phyloP scores from a whole-genome alignment of 1,140 invertebrate species.

The Drosophila chauvacae region DNA sequence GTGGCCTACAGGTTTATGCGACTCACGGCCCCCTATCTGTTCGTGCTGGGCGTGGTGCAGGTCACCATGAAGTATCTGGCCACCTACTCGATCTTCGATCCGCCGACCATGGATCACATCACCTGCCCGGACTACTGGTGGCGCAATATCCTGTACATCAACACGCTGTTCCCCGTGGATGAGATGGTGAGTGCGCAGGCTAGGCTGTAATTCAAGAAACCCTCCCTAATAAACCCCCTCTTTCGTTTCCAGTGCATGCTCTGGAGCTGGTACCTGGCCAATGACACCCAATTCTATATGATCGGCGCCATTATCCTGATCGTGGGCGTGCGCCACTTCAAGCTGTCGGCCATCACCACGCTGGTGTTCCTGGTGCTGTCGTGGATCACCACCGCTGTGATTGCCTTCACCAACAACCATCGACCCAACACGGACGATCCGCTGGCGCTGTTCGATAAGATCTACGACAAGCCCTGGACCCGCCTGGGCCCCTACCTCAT shows the following conservation, averaged over 20 bases:
- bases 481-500: constrained; percentile 92
- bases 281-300: constrained; percentile 94
- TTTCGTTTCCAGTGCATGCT: constrained; percentile 90
- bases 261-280: constrained; percentile 95
- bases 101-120: constrained; percentile 91
- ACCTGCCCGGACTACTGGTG: constrained; percentile 94
- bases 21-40: constrained; percentile 94
- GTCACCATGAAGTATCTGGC: constrained; percentile 93
- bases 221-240: background rate
- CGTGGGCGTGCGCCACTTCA: constrained; percentile 90
- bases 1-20: constrained; percentile 91
- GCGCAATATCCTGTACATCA: constrained; percentile 93
- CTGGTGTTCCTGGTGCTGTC: constrained; percentile 89
- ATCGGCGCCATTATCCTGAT: constrained; percentile 92
- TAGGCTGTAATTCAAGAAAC: no score
- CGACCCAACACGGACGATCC: constrained; percentile 92
- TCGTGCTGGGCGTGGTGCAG: constrained; percentile 91
- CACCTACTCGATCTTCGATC: constrained; percentile 92
- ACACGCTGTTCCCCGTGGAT: constrained; percentile 93
- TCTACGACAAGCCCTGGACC: constrained; percentile 95
- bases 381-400: constrained; percentile 91
- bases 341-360: constrained; percentile 88
- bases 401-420: constrained; percentile 91
- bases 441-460: constrained; percentile 93
- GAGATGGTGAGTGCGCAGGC: constrained; percentile 89